These are phyloP conservation scores for Eilema sororculum DNA, from an alignment of 2,888 invertebrate species.

Conservation along the genomic window DNA sequence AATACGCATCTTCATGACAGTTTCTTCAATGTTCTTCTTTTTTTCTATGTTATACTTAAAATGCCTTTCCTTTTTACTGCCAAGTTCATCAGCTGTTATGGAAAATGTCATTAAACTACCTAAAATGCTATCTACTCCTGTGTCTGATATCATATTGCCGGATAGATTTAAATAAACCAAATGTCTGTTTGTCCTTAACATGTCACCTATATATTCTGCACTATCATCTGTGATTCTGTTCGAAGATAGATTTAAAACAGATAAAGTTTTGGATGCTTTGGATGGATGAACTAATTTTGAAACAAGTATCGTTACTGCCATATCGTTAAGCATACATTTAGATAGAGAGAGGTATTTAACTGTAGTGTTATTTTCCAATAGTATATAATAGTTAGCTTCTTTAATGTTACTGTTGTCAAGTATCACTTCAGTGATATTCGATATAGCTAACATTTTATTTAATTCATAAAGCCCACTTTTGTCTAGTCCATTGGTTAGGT, in stretches of 20 bases:
- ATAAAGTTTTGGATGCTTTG: conserved; percentile 59
- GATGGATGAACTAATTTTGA: conserved; percentile 40
- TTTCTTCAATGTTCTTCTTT: conserved; percentile 42
- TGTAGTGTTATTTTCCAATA: conserved; percentile 51
- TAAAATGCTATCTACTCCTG: conserved; percentile 62
- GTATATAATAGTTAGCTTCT: conserved; percentile 58
- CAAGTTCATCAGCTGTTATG: conserved; percentile 58
- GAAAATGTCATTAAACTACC: conserved; percentile 33
- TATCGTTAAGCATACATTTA: conserved; percentile 65
- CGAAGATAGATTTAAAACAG: conserved; percentile 67
- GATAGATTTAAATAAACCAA: conserved; percentile 73
- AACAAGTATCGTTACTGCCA: conserved; percentile 57
- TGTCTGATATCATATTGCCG: conserved; percentile 65
- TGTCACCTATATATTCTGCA: conserved; percentile 60
- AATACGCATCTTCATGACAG: conserved; percentile 35
- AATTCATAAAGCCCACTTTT: conserved; percentile 11
- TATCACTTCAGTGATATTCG: conserved; percentile 21
- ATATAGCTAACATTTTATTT: conserved; percentile 1
- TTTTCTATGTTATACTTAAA: conserved; percentile 58
- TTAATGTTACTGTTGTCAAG: conserved; percentile 9
- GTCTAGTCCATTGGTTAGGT: conserved; percentile 13
- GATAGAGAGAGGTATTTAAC: conserved; percentile 62
- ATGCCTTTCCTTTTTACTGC: conserved; percentile 43
- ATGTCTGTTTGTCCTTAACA: conserved; percentile 68
- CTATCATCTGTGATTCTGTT: conserved; percentile 71